These are phyloP conservation scores for Venturia canescens DNA, from an alignment of 1,140 invertebrate genomes.

Conservation along the genomic window DNA sequence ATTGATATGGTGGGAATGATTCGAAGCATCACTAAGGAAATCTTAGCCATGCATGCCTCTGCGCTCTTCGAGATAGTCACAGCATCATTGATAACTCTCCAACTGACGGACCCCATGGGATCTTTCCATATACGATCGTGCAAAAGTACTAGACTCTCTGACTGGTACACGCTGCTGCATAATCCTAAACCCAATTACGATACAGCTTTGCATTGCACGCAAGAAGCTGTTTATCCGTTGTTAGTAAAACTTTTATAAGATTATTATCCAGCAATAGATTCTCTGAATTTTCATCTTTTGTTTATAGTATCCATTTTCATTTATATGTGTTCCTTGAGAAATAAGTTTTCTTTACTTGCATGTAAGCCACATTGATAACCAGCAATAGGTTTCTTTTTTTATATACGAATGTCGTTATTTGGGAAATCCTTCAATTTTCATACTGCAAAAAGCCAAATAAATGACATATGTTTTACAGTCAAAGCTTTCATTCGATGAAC, in stretches of 20 bases:
- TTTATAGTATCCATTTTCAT: neutral
- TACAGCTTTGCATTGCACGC: conserved; percentile 92
- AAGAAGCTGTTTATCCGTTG: conserved; percentile 98
- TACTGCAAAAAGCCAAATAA: no score
- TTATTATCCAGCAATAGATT: conserved; percentile 40
- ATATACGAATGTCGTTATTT: no score
- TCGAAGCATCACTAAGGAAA: conserved; percentile 84
- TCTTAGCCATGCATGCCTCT: conserved; percentile 85
- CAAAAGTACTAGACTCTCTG: conserved; percentile 85
- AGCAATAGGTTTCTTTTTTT: no score
- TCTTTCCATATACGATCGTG: conserved; percentile 87
- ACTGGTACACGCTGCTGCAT: conserved; percentile 97
- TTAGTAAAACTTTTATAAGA: conserved; percentile 79
- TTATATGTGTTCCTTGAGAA: neutral
- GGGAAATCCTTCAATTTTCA: no score
- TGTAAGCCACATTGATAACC: no score
- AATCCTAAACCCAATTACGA: conserved; percentile 96
- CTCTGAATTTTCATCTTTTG: neutral
- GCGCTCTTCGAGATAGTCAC: conserved; percentile 88
- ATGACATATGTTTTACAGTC: no score
- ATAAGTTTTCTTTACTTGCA: no score
- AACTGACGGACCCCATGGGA: conserved; percentile 88
- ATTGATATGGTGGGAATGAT: conserved; percentile 90
- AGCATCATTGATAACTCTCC: conserved; percentile 85
- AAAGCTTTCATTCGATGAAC: no score